phyloP scores from a whole-genome alignment of 2,888 invertebrate species.

The Ectemnius continuus region DNA sequence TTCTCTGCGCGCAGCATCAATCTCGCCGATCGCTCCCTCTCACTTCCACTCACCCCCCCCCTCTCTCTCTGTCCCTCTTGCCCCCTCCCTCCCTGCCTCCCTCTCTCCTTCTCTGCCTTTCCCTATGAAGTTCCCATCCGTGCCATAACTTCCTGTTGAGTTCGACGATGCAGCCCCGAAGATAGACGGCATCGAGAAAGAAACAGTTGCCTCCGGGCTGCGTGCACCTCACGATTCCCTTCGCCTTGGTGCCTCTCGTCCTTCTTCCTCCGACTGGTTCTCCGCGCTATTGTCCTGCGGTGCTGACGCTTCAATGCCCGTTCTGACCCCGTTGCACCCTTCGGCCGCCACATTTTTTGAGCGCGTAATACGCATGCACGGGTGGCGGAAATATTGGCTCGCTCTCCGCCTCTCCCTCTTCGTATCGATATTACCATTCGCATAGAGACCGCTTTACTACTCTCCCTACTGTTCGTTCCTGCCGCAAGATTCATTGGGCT shows the following conservation, averaged over 20 bases:
- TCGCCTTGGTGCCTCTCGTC: slow-evolving; percentile 32
- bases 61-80: slow-evolving; percentile 18
- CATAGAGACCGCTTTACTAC: slow-evolving; percentile 66
- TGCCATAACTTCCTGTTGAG: slow-evolving; percentile 47
- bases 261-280: slow-evolving; percentile 20
- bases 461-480: slow-evolving; percentile 52
- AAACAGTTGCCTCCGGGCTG: slow-evolving; percentile 43
- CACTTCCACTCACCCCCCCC: neutral
- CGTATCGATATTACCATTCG: slow-evolving; percentile 69
- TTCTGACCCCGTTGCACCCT: slow-evolving; percentile 16
- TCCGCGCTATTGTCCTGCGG: slow-evolving; percentile 12
- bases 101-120: slow-evolving; percentile 22
- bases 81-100: slow-evolving; percentile 10
- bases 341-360: slow-evolving; percentile 42
- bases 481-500: slow-evolving; percentile 61
- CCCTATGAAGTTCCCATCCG: slow-evolving; percentile 30
- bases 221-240: slow-evolving; percentile 44
- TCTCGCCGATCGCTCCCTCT: slow-evolving; percentile 3
- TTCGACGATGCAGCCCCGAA: slow-evolving; percentile 56
- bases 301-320: neutral
- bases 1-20: slow-evolving; percentile 5
- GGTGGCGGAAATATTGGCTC: slow-evolving; percentile 62
- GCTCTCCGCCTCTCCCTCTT: slow-evolving; percentile 43
- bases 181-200: slow-evolving; percentile 47
- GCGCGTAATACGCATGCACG: slow-evolving; percentile 59